Conservation (phyloP, 2,888 invertebrate species). For the Cistogaster globosa region DNA sequence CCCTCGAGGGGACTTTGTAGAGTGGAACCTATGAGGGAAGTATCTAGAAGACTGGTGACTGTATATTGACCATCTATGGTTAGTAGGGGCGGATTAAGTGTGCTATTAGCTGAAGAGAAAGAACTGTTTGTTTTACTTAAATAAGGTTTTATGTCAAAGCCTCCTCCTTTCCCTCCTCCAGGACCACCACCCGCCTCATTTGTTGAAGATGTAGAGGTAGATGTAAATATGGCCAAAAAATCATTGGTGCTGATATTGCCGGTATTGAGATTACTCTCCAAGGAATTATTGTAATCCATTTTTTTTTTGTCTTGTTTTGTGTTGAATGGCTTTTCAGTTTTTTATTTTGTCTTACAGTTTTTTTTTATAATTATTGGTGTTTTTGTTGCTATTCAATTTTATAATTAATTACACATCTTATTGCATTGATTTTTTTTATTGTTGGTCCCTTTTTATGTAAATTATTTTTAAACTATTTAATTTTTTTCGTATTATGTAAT, state of each 20-base stretch:
- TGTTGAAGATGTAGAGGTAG: constrained; percentile 76
- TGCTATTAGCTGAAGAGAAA: constrained; percentile 60
- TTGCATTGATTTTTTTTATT: constrained; percentile 26
- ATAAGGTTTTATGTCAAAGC: neutral
- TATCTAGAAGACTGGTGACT: constrained; percentile 75
- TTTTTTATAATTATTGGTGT: neutral
- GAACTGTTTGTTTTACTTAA: constrained; percentile 49
- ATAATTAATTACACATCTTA: constrained; percentile 13
- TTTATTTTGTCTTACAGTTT: neutral
- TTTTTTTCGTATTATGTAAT: neutral
- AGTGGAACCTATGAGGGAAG: constrained; percentile 68
- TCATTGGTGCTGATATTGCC: constrained; percentile 83
- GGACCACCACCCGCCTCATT: constrained; percentile 65
- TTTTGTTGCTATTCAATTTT: constrained; percentile 23
- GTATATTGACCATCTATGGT: constrained; percentile 77
- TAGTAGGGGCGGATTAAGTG: constrained; percentile 78
- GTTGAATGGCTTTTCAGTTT: neutral
- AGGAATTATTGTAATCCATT: constrained; percentile 80
- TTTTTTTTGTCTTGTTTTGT: neutral
- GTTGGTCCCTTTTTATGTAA: constrained; percentile 57
- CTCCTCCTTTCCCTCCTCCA: constrained; percentile 45
- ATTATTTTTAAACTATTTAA: constrained; percentile 23
- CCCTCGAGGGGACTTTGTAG: constrained; percentile 55
- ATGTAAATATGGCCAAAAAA: constrained; percentile 81
- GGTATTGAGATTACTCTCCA: constrained; percentile 79